These are phyloP conservation scores for Xylocampa areola DNA, from an alignment of 2,888 invertebrate genomes.

Conservation along the genomic window DNA sequence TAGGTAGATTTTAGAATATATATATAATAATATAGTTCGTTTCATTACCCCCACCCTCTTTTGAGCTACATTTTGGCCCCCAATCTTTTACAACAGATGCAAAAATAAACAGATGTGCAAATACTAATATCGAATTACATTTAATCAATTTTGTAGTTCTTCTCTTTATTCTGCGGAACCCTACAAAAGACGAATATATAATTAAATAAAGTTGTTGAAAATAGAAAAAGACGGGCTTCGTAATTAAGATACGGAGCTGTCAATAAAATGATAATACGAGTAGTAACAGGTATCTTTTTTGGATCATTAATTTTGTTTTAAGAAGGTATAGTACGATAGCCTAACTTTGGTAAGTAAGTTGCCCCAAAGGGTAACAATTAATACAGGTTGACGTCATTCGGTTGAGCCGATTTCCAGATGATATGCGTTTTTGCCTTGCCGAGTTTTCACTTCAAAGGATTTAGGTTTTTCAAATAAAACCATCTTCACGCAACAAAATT, in stretches of 20 bases:
- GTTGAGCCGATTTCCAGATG: too few relatives aligned
- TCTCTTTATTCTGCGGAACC: constrained; percentile 14
- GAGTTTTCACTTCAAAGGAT: too few relatives aligned
- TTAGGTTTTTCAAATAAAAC: too few relatives aligned
- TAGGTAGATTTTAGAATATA: too few relatives aligned
- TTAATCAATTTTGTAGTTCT: neutral
- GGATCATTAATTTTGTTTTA: constrained; percentile 23
- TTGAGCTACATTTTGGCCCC: neutral
- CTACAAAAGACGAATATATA: constrained; percentile 29
- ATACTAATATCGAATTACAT: constrained; percentile 7
- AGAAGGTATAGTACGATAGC: constrained; percentile 1
- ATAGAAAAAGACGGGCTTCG: constrained; percentile 29
- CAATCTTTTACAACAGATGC: neutral
- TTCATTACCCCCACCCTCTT: neutral
- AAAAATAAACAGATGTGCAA: constrained; percentile 30
- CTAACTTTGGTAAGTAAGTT: neutral
- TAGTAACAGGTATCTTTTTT: constrained; percentile 12
- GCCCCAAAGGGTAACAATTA: neutral
- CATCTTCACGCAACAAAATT: too few relatives aligned
- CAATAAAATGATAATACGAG: constrained; percentile 57
- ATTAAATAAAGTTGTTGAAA: constrained; percentile 40
- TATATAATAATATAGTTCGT: too few relatives aligned
- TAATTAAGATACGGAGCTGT: constrained; percentile 47
- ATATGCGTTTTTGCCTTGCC: too few relatives aligned
- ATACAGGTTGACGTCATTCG: too few relatives aligned